Evolutionary conservation across 2,113 vertebrate species (phyloP).

Genomic region (Gasterosteus aculeatus): DNA sequence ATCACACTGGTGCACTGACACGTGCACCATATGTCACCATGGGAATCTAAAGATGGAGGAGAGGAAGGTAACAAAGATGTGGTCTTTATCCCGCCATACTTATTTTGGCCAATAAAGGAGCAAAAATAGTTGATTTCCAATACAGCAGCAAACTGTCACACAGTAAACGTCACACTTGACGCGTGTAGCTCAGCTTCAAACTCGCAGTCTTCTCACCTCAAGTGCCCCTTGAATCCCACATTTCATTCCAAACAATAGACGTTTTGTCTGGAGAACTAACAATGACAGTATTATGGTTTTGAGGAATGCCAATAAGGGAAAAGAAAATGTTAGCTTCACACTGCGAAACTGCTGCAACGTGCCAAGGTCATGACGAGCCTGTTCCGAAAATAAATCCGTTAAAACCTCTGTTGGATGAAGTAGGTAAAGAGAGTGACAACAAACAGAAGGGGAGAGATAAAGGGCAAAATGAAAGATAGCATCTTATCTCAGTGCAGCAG

Average conservation of each 20-base stretch:
- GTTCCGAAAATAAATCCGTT: too few species aligned
- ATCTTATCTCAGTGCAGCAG: conserved; percentile 26
- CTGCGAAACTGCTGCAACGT: background rate
- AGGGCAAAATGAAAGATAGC: conserved; percentile 2
- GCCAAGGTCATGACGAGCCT: background rate
- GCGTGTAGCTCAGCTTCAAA: background rate
- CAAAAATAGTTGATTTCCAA: conserved; percentile 3
- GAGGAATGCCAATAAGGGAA: background rate
- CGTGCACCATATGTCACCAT: background rate
- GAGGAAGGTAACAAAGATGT: background rate
- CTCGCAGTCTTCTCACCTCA: background rate
- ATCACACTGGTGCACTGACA: background rate
- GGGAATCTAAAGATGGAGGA: background rate
- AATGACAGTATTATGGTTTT: background rate
- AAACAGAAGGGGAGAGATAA: background rate
- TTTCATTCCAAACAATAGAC: background rate
- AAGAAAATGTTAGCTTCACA: background rate
- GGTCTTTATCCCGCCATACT: background rate
- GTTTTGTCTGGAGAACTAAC: background rate
- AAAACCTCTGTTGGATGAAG: conserved; percentile 2
- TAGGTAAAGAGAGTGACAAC: background rate
- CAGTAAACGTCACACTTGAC: background rate
- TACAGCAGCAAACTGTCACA: conserved; percentile 8
- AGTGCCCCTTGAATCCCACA: conserved; percentile 4
- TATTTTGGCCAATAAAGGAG: conserved; percentile 2